These are phyloP conservation scores for Schlechtendalia chinensis DNA, from an alignment of 1,140 invertebrate genomes.

Conservation along the genomic window DNA sequence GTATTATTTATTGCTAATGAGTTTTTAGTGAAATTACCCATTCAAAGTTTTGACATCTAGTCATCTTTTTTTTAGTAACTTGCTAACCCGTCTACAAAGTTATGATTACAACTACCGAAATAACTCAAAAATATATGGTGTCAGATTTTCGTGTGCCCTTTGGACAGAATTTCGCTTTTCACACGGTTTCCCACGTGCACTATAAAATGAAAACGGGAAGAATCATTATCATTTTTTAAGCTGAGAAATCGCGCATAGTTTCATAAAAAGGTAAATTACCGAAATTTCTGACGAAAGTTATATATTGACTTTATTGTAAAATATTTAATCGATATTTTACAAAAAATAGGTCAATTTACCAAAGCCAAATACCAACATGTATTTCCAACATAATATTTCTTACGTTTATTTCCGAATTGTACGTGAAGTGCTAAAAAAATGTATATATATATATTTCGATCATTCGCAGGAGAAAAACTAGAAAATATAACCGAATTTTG, in stretches of 20 bases:
- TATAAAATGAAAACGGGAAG: too few species aligned
- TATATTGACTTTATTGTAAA: neutral
- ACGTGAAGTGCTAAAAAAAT: too few species aligned
- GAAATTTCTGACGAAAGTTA: neutral
- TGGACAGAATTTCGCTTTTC: neutral
- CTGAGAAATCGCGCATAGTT: too few species aligned
- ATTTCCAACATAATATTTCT: too few species aligned
- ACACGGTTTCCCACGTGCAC: too few species aligned
- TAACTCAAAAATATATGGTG: neutral
- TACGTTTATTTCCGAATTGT: too few species aligned
- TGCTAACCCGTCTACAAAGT: neutral
- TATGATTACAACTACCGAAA: neutral
- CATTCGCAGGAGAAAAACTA: slow-evolving; percentile 19
- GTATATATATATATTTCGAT: slow-evolving; percentile 25
- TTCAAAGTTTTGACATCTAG: slow-evolving; percentile 23
- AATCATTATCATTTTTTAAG: too few species aligned
- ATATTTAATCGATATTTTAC: neutral
- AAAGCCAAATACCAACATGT: too few species aligned
- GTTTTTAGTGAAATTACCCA: neutral
- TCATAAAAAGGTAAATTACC: neutral
- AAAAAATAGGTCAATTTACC: neutral
- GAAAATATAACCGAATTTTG: slow-evolving; percentile 34
- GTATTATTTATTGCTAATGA: slow-evolving; percentile 20
- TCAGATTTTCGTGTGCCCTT: neutral
- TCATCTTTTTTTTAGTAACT: neutral